phyloP scores from a whole-genome alignment of 2,888 invertebrate genomes.

The Digitonthophagus gazella region DNA sequence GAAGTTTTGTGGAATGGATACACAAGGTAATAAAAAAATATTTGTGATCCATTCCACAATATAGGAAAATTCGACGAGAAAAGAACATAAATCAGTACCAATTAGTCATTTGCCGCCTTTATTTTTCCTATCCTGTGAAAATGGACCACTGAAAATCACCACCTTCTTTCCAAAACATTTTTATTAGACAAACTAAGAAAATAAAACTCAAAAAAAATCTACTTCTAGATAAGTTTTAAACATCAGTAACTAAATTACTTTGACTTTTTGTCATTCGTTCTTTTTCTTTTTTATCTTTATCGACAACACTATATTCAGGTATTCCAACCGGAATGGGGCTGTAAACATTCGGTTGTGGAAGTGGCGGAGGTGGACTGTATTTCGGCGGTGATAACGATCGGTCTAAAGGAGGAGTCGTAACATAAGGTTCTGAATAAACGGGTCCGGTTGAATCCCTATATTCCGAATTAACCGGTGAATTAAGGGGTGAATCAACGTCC shows the following conservation, averaged over 20 bases:
- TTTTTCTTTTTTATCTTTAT: slow-evolving; percentile 36
- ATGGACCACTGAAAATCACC: slow-evolving; percentile 42
- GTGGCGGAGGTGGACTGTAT: not conserved
- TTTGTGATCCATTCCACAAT: slow-evolving; percentile 43
- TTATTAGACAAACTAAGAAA: slow-evolving; percentile 31
- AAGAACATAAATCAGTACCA: slow-evolving; percentile 1
- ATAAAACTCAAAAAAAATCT: slow-evolving; percentile 23
- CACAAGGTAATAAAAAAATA: slow-evolving; percentile 32
- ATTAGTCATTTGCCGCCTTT: slow-evolving; percentile 31
- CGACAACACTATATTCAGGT: slow-evolving; percentile 29
- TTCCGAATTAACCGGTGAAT: slow-evolving; percentile 27
- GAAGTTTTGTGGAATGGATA: slow-evolving; percentile 28
- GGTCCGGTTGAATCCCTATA: slow-evolving; percentile 24
- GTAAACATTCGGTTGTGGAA: not conserved
- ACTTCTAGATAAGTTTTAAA: slow-evolving; percentile 32
- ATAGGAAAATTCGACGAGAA: slow-evolving; percentile 34
- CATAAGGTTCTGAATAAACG: slow-evolving; percentile 21
- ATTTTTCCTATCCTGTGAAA: slow-evolving; percentile 46
- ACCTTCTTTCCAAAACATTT: slow-evolving; percentile 28
- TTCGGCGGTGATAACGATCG: slow-evolving; percentile 8
- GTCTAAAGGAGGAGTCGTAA: not conserved
- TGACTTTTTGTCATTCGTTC: slow-evolving; percentile 37
- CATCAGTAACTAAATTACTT: slow-evolving; percentile 46
- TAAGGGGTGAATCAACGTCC: slow-evolving; percentile 60
- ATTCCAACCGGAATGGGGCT: slow-evolving; percentile 10